Conservation (phyloP, 2,797 vertebrate genomes). For the Mallotus villosus region DNA sequence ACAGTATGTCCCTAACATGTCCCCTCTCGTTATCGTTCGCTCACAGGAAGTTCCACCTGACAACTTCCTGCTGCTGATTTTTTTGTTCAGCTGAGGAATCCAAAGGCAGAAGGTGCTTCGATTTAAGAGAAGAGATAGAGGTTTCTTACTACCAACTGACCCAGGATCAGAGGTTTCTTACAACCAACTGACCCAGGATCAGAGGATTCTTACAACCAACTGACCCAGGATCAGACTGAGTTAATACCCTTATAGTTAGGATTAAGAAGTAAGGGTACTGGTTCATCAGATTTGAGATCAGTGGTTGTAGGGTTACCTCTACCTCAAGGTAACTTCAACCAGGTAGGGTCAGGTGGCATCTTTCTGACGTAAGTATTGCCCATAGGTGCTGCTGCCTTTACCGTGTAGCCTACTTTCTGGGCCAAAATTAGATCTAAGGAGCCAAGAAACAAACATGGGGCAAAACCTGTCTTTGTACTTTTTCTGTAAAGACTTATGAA, state of each 20-base stretch:
- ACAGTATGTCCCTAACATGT: conserved; percentile 22
- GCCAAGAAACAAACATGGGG: background rate
- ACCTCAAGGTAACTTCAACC: conserved; percentile 17
- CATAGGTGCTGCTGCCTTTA: background rate
- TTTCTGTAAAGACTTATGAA: conserved; percentile 11
- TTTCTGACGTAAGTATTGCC: conserved; percentile 4
- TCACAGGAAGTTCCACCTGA: background rate
- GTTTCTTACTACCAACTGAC: conserved; percentile 13
- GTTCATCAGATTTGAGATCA: conserved; percentile 8
- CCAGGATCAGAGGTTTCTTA: conserved; percentile 1
- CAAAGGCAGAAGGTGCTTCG: conserved; percentile 20
- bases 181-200: conserved; percentile 18
- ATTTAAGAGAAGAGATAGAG: background rate
- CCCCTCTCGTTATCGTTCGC: conserved; percentile 2
- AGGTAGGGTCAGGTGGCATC: background rate
- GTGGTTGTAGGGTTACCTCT: background rate
- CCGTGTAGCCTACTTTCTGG: background rate
- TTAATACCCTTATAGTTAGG: conserved; percentile 14
- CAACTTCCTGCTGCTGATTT: background rate
- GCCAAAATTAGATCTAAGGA: background rate
- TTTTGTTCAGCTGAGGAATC: background rate
- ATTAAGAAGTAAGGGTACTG: background rate
- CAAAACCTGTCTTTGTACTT: conserved; percentile 3
- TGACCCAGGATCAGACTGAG: conserved; percentile 17
- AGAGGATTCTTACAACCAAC: background rate